A percentile compares a stretch with the other conserved stretches of the same genome.
Conservation (phyloP, 2,797 vertebrate genomes). For the Acanthis flammea region DNA sequence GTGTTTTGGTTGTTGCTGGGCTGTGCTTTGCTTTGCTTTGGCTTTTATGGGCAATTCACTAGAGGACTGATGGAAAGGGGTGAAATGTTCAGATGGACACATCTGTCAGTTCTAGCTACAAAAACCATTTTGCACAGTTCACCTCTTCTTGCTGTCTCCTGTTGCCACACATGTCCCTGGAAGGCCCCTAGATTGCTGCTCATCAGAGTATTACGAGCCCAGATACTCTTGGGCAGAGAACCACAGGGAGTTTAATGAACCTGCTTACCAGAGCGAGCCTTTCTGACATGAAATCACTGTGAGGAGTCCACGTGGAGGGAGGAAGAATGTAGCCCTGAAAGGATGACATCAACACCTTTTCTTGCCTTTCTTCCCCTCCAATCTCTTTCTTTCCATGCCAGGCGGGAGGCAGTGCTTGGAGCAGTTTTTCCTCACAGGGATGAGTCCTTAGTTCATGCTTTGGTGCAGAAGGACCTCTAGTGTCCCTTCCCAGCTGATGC, state of each 20-base stretch:
- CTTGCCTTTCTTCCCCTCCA: neutral
- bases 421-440: neutral
- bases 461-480: conserved; percentile 31
- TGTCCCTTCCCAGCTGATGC: neutral
- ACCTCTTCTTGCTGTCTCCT: neutral
- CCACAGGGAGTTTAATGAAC: neutral
- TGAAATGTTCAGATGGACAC: neutral
- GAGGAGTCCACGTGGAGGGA: neutral
- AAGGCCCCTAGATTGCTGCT: neutral
- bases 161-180: neutral
- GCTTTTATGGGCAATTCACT: neutral
- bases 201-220: neutral
- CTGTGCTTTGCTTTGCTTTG: neutral
- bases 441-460: neutral
- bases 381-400: neutral
- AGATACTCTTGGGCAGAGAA: neutral
- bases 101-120: neutral
- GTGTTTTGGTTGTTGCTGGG: neutral
- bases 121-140: neutral
- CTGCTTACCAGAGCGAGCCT: neutral
- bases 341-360: fast-evolving
- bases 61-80: neutral
- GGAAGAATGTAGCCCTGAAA: neutral
- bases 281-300: neutral
- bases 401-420: neutral